A percentile compares a stretch with the other conserved stretches of the same genome.
These are phyloP conservation scores for Machimus rusticus DNA, from an alignment of 2,888 invertebrate species.

Conservation along the genomic window DNA sequence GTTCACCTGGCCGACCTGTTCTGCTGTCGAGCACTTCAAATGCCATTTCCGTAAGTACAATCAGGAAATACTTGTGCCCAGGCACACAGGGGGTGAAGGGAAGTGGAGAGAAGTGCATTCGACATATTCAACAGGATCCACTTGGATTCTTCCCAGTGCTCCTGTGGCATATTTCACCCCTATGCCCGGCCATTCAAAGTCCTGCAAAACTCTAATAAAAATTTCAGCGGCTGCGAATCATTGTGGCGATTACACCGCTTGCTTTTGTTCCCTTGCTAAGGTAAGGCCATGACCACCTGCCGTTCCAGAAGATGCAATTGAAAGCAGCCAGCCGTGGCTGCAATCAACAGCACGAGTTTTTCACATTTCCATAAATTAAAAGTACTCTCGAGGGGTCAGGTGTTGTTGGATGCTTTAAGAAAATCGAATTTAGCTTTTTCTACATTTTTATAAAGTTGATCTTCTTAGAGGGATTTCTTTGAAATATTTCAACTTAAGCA, in stretches of 20 bases:
- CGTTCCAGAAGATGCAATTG: background rate
- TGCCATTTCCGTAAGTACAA: constrained; percentile 12
- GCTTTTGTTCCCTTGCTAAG: background rate
- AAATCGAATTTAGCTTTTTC: background rate
- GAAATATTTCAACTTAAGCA: too few relatives aligned
- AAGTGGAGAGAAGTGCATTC: constrained; percentile 7
- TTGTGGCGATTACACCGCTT: background rate
- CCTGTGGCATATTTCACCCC: background rate
- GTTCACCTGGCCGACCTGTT: background rate
- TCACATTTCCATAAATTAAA: background rate
- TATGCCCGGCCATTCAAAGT: background rate
- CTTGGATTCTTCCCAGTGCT: background rate
- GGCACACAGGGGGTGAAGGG: background rate
- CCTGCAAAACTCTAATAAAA: background rate
- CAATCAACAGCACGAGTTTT: background rate
- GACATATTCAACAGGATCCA: constrained; percentile 21
- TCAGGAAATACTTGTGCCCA: background rate
- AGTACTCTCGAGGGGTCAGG: background rate
- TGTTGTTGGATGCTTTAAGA: background rate
- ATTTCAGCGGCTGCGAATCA: background rate
- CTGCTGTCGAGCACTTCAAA: background rate
- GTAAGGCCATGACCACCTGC: background rate
- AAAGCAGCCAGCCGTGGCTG: background rate
- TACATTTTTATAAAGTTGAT: background rate
- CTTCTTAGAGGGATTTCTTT: too few relatives aligned